phyloP scores from a whole-genome alignment of 2,888 invertebrate genomes.

The Cephus rjabovi region DNA sequence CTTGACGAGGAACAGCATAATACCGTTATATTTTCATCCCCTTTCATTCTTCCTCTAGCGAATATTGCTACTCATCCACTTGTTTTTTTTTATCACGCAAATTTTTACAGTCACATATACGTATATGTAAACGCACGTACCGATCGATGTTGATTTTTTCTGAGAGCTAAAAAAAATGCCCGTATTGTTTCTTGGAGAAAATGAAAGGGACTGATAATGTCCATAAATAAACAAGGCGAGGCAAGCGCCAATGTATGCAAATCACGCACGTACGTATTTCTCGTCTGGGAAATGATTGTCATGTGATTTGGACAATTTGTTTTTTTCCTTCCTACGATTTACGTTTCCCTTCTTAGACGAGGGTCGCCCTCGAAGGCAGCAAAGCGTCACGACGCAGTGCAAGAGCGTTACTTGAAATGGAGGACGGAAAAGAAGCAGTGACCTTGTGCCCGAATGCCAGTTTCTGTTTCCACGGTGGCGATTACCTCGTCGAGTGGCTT shows the following conservation, averaged over 20 bases:
- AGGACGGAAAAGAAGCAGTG: conserved; percentile 19
- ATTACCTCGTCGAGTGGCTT: conserved; percentile 30
- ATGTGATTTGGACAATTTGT: neutral
- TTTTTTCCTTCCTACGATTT: neutral
- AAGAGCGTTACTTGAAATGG: neutral
- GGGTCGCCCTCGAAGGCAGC: neutral
- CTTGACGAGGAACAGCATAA: neutral
- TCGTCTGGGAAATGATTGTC: neutral
- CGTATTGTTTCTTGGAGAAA: neutral
- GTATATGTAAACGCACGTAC: too few species aligned
- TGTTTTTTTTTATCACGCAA: neutral
- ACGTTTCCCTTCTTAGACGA: neutral
- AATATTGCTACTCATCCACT: neutral
- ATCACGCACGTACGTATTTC: neutral
- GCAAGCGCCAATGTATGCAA: neutral
- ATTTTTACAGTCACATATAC: neutral
- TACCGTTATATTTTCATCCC: neutral
- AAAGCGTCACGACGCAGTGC: neutral
- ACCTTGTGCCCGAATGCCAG: conserved; percentile 52
- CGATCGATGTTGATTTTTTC: neutral
- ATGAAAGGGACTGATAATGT: neutral
- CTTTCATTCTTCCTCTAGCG: neutral
- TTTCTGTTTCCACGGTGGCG: conserved; percentile 38
- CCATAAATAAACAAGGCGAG: neutral
- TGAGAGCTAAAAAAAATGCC: neutral